A percentile compares a stretch with the other conserved stretches of the same genome.
These are phyloP conservation scores for Australoheros scitulus DNA, from an alignment of 2,113 vertebrate species.

Conservation along the genomic window DNA sequence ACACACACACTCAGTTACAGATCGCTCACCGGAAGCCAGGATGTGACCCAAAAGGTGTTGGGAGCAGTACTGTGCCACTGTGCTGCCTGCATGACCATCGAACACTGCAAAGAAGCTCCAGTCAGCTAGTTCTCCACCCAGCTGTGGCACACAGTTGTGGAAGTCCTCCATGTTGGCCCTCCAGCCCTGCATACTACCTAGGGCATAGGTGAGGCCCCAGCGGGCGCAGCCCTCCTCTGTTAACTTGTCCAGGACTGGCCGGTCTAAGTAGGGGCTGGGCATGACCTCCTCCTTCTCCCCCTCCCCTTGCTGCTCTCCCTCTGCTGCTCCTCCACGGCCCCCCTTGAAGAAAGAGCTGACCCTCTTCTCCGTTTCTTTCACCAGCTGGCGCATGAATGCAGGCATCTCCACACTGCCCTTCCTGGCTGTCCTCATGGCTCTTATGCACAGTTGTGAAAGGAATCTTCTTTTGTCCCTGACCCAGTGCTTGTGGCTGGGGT, in stretches of 20 bases:
- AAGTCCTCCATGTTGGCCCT: conserved; percentile 84
- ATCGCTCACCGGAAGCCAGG: conserved; percentile 74
- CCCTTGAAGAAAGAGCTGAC: conserved; percentile 83
- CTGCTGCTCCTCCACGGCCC: conserved; percentile 70
- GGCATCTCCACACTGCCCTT: conserved; percentile 82
- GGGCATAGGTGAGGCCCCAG: conserved; percentile 79
- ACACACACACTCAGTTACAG: neutral
- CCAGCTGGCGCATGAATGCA: conserved; percentile 80
- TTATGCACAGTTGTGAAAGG: neutral
- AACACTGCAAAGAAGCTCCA: conserved; percentile 85
- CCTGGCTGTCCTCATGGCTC: conserved; percentile 77
- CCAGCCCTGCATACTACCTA: conserved; percentile 83
- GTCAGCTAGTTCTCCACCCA: conserved; percentile 74
- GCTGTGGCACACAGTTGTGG: conserved; percentile 77
- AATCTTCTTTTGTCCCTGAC: conserved; percentile 33
- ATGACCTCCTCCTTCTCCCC: conserved; percentile 71
- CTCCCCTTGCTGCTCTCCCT: conserved; percentile 62
- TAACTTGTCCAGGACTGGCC: conserved; percentile 79
- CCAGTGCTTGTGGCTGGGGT: conserved; percentile 29
- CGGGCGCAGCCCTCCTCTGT: conserved; percentile 78
- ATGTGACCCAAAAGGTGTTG: conserved; percentile 81
- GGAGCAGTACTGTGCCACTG: conserved; percentile 81
- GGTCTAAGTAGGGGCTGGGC: conserved; percentile 74
- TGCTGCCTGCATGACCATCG: conserved; percentile 81
- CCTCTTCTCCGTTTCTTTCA: conserved; percentile 81